These are phyloP conservation scores for Chloroclystis v-ata DNA, from an alignment of 2,888 invertebrate species.

Conservation along the genomic window DNA sequence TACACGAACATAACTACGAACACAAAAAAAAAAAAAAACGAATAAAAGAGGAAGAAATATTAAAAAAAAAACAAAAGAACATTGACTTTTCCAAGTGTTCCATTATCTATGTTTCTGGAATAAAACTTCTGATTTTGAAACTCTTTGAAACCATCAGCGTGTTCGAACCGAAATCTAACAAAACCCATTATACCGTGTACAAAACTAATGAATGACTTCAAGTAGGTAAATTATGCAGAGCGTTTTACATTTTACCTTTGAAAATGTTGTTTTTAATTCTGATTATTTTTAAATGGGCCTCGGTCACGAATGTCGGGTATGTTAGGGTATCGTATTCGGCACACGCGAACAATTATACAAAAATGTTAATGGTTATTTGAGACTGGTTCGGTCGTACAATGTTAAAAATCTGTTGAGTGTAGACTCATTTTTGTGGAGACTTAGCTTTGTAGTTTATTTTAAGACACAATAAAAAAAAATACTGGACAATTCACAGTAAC, in stretches of 20 bases:
- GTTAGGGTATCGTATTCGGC: slow-evolving; percentile 10
- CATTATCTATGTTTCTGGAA: too few species aligned
- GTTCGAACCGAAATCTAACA: too few species aligned
- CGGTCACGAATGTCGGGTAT: slow-evolving; percentile 11
- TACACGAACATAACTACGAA: too few species aligned
- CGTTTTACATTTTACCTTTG: slow-evolving; percentile 8
- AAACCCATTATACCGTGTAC: not conserved
- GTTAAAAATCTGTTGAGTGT: not conserved
- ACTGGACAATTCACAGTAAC: too few species aligned
- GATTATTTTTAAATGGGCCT: slow-evolving; percentile 14
- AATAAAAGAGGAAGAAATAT: too few species aligned
- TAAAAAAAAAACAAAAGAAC: too few species aligned
- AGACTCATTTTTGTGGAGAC: too few species aligned
- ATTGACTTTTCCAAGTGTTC: too few species aligned
- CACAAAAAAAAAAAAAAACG: too few species aligned
- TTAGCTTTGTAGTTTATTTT: too few species aligned
- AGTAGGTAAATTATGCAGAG: slow-evolving; percentile 5
- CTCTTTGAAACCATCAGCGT: not conserved
- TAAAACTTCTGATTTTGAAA: too few species aligned
- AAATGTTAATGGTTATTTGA: slow-evolving; percentile 6
- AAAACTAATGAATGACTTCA: slow-evolving; percentile 2
- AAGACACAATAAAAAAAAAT: too few species aligned
- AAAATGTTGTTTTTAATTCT: slow-evolving; percentile 14
- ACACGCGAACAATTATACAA: slow-evolving; percentile 15
- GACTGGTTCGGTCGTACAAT: not conserved